phyloP scores from a whole-genome alignment of 2,113 vertebrate genomes.

The Speoplatyrhinus poulsoni region DNA sequence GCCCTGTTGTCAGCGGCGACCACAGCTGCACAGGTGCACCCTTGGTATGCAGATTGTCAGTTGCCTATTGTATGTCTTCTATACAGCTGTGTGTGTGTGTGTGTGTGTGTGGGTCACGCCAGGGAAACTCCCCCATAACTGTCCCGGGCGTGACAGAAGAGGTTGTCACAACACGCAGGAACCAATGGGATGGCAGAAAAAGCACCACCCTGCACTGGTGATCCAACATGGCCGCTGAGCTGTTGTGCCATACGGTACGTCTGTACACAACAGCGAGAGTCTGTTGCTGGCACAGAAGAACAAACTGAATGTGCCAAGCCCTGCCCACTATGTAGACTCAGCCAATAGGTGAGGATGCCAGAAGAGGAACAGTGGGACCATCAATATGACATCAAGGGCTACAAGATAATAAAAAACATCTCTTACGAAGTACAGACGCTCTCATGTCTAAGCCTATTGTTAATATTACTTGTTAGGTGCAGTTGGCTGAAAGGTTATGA shows the following conservation, averaged over 20 bases:
- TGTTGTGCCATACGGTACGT: too few relatives aligned
- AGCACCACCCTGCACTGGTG: background rate
- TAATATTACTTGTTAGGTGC: too few relatives aligned
- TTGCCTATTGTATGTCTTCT: slow-evolving; percentile 61
- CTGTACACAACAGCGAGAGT: too few relatives aligned
- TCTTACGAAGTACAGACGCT: too few relatives aligned
- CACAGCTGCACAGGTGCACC: slow-evolving; percentile 66
- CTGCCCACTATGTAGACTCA: background rate
- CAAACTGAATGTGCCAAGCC: background rate
- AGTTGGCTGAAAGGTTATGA: too few relatives aligned
- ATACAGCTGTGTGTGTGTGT: slow-evolving; percentile 48
- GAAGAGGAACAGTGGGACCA: background rate
- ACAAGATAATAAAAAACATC: too few relatives aligned
- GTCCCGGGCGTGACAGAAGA: slow-evolving; percentile 15
- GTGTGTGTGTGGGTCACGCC: background rate
- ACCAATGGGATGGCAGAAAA: background rate
- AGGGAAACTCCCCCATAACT: background rate
- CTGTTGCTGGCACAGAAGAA: background rate
- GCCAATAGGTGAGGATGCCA: slow-evolving; percentile 18
- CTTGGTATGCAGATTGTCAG: slow-evolving; percentile 74
- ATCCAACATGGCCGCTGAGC: too few relatives aligned
- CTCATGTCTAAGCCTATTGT: too few relatives aligned
- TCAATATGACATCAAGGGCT: too few relatives aligned
- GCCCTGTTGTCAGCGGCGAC: slow-evolving; percentile 44
- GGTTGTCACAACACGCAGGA: background rate